phyloP scores from a whole-genome alignment of 1,140 invertebrate species.

The Drosophila obscura region DNA sequence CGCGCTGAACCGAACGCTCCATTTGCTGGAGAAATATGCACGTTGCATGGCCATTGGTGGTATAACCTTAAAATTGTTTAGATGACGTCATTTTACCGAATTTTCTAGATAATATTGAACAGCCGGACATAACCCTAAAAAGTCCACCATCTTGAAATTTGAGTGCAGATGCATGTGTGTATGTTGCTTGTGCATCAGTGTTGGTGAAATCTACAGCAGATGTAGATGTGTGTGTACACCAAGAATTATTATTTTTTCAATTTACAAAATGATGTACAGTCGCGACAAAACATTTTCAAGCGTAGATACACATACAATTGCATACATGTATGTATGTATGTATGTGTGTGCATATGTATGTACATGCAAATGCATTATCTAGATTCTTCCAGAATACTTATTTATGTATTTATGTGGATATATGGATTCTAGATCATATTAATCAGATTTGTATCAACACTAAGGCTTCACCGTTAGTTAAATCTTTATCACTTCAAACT shows the following conservation, averaged over 20 bases:
- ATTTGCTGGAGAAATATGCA: conserved; percentile 24
- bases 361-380: not conserved
- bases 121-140: conserved; percentile 10
- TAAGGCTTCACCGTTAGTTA: not conserved
- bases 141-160: conserved; percentile 20
- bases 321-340: not conserved
- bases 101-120: conserved; percentile 11
- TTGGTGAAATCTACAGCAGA: conserved; percentile 2
- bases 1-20: conserved; percentile 16
- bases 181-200: not conserved
- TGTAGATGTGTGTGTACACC: conserved; percentile 31
- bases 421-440: not conserved
- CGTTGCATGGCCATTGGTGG: too few species aligned
- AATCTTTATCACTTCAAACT: not conserved
- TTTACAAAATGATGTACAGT: conserved; percentile 13
- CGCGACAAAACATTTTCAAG: not conserved
- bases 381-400: too few species aligned
- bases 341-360: conserved; percentile 3
- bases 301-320: conserved; percentile 3
- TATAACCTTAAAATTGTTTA: conserved; percentile 22
- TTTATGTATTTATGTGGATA: not conserved
- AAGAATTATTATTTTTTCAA: not conserved
- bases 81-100: conserved; percentile 30
- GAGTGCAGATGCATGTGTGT: conserved; percentile 6
- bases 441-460: too few species aligned